phyloP scores from a whole-genome alignment of 2,113 vertebrate genomes.

The Elgaria multicarinata region DNA sequence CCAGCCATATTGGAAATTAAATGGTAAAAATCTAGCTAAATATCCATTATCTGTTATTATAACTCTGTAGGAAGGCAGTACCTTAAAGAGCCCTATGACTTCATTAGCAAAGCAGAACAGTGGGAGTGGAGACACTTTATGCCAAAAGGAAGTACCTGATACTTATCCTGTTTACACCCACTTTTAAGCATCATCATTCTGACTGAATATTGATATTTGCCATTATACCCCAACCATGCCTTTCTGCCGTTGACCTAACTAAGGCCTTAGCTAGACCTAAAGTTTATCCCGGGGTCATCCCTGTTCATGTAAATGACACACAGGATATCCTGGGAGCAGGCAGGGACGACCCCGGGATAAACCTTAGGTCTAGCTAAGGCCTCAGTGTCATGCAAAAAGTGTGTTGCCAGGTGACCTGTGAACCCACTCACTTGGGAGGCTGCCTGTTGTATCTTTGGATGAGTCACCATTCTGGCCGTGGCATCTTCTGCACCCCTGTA shows the following conservation, averaged over 20 bases:
- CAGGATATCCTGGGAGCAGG: no score
- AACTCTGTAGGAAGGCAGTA: conserved; percentile 3
- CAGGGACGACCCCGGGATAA: no score
- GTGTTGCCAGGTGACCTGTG: neutral
- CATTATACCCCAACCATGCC: no score
- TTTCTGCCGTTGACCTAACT: neutral
- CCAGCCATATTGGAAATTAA: conserved; percentile 49
- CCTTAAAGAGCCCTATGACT: conserved; percentile 40
- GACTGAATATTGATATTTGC: neutral
- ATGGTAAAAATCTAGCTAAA: conserved; percentile 45
- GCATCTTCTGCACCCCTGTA: neutral
- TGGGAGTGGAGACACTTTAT: neutral
- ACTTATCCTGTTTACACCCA: neutral
- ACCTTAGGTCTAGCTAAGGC: no score
- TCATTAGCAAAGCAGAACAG: conserved; percentile 23
- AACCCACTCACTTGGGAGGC: neutral
- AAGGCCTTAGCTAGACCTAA: no score
- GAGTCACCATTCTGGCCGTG: neutral
- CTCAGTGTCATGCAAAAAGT: neutral
- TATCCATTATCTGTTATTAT: conserved; percentile 43
- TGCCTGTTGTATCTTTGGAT: neutral
- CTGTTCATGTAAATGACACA: no score
- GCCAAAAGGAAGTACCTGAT: neutral
- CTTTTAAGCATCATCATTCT: neutral
- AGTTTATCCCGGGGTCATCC: no score